Percentiles rank a stretch among this genome's conserved stretches.
phyloP scores from a whole-genome alignment of 1,140 invertebrate species.

The Lanistes nyassanus region DNA sequence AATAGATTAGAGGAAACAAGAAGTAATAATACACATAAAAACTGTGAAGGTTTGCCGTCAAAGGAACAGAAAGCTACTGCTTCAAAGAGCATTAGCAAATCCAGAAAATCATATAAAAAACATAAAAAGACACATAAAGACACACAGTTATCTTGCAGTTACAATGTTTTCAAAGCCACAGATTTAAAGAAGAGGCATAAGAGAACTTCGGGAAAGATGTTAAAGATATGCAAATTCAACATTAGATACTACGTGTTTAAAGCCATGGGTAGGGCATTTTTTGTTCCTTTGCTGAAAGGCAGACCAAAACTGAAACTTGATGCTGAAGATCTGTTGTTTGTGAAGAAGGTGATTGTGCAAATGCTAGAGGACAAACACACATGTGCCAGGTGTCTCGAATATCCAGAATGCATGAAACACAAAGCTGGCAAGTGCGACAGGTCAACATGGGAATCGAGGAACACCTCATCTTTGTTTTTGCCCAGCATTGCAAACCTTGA shows the following conservation, averaged over 20 bases:
- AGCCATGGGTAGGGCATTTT: slow-evolving; percentile 1
- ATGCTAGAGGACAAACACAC: not conserved
- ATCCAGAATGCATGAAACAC: slow-evolving; percentile 16
- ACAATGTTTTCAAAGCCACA: not conserved
- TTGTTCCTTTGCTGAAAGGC: slow-evolving; percentile 4
- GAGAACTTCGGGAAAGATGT: not conserved
- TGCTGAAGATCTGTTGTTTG: slow-evolving; percentile 11
- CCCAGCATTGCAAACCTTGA: not conserved
- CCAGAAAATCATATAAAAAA: no score
- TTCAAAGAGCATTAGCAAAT: no score
- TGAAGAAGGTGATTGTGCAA: not conserved
- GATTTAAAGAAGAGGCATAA: not conserved
- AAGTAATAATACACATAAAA: no score
- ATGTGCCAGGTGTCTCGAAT: slow-evolving; percentile 12
- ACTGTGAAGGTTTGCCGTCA: no score
- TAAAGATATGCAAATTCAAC: slow-evolving; percentile 8
- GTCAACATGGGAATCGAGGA: no score
- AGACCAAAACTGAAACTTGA: not conserved
- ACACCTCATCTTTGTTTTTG: no score
- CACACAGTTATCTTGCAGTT: no score
- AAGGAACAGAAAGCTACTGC: no score
- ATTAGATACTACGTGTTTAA: slow-evolving; percentile 18
- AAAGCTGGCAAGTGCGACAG: not conserved
- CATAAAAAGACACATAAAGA: no score
- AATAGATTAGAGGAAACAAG: no score